Conservation (phyloP, 35 echinoderm and acorn worm species). For the Amphiura filiformis region DNA sequence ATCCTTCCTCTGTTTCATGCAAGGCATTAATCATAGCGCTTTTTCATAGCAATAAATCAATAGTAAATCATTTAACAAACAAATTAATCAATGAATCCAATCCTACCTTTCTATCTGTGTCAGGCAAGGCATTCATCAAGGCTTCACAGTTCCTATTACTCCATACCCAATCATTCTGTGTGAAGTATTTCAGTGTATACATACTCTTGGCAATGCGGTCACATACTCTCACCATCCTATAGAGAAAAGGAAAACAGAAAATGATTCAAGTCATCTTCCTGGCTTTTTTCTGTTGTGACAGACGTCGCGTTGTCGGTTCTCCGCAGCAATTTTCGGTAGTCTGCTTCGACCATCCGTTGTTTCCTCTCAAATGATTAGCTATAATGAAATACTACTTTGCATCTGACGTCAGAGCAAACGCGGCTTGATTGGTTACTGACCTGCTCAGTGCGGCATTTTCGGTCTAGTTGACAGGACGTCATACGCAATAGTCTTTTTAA, state of each 20-base stretch:
- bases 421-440: too few relatives aligned
- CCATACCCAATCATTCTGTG: conserved; percentile 83
- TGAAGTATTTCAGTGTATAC: conserved; percentile 89
- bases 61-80: too few relatives aligned
- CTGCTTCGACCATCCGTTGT: background rate
- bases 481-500: too few relatives aligned
- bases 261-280: background rate
- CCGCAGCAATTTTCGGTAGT: too few relatives aligned
- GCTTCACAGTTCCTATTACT: conserved; percentile 66
- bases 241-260: conserved; percentile 11
- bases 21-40: too few relatives aligned
- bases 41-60: too few relatives aligned
- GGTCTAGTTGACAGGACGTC: too few relatives aligned
- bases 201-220: conserved; percentile 60
- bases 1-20: too few relatives aligned
- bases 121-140: conserved; percentile 52
- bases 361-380: background rate
- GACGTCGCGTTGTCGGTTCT: too few relatives aligned
- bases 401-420: too few relatives aligned
- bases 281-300: background rate
- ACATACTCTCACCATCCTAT: conserved; percentile 86
- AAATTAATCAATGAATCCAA: too few relatives aligned
- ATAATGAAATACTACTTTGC: background rate
- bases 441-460: too few relatives aligned
- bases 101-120: conserved; percentile 80